A percentile compares a stretch with the other conserved stretches of the same genome.
phyloP scores from a whole-genome alignment of 1,140 invertebrate species.

The Bombus sylvicola region DNA sequence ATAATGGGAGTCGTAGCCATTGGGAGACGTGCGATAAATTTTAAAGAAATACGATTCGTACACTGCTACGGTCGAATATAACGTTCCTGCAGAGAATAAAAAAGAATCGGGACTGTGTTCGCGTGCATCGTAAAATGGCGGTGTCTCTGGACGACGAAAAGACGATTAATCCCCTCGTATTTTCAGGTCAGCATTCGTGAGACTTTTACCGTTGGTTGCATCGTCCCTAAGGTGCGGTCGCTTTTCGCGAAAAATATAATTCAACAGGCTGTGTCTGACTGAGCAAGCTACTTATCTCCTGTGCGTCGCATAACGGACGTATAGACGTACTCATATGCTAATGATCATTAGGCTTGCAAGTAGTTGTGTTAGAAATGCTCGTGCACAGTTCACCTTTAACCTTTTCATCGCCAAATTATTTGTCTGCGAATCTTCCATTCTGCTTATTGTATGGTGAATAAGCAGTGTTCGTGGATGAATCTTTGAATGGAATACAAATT shows the following conservation, averaged over 20 bases:
- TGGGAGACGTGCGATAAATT: background rate
- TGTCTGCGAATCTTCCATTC: background rate
- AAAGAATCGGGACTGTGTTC: background rate
- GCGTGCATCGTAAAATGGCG: conserved; percentile 11
- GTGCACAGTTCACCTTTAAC: background rate
- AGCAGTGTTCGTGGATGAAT: no score
- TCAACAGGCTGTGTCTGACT: background rate
- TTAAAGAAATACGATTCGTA: conserved; percentile 2
- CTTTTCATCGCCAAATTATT: background rate
- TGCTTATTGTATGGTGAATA: background rate
- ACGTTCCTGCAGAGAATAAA: background rate
- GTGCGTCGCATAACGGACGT: background rate
- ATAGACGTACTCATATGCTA: background rate
- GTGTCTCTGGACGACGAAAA: no score
- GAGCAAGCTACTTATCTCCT: background rate
- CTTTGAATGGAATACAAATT: no score
- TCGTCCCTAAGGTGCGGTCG: background rate
- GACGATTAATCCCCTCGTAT: background rate
- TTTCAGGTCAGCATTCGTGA: background rate
- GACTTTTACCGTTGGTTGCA: background rate
- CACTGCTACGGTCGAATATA: background rate
- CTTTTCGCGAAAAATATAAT: background rate
- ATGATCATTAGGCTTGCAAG: background rate
- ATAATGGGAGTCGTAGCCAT: background rate
- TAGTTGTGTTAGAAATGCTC: background rate